phyloP scores from a whole-genome alignment of 2,113 vertebrate species.

The Cyanoderma ruficeps region DNA sequence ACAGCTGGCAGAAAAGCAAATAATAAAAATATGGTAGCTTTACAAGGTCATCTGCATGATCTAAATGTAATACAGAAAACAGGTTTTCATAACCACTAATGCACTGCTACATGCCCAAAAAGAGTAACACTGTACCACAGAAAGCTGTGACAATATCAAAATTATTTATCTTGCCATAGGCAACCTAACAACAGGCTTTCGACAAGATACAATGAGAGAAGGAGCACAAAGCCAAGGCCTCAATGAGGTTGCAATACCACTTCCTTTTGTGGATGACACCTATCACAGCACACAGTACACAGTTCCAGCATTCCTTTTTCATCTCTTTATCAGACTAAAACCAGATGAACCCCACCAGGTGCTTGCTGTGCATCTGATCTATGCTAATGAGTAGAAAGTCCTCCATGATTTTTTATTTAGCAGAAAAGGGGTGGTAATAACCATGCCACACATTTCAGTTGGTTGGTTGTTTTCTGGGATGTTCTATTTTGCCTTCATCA shows the following conservation, averaged over 20 bases:
- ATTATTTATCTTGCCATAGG: neutral
- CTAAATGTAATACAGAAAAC: neutral
- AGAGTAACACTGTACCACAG: neutral
- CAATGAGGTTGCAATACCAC: neutral
- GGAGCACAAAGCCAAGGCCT: neutral
- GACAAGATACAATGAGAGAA: neutral
- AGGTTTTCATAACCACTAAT: neutral
- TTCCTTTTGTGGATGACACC: neutral
- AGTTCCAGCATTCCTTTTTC: neutral
- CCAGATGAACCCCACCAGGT: neutral
- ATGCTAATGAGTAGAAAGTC: neutral
- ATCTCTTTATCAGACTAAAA: neutral
- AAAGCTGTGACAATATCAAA: neutral
- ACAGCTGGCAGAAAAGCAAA: neutral
- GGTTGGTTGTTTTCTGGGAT: neutral
- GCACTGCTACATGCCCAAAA: neutral
- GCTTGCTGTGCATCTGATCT: neutral
- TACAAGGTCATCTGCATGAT: neutral
- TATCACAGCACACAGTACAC: accelerated
- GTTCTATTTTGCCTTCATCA: neutral
- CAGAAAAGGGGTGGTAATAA: neutral
- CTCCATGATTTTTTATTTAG: neutral
- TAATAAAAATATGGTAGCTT: neutral
- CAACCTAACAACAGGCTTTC: neutral
- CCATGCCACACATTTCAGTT: neutral